phyloP scores from a whole-genome alignment of 1,140 invertebrate genomes.

The Tyrophagus putrescentiae region DNA sequence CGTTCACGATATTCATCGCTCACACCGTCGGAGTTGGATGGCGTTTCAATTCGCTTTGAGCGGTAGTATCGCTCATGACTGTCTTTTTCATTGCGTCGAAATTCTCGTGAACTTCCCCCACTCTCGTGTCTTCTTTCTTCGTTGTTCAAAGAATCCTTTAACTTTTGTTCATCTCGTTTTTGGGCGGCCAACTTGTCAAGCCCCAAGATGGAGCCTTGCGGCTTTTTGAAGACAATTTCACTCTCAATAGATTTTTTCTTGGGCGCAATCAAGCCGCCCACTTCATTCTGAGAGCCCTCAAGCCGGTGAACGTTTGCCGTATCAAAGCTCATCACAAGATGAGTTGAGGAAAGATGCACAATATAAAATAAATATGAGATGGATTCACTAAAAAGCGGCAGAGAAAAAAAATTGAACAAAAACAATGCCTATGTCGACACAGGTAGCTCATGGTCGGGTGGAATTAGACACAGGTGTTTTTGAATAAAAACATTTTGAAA shows the following conservation, averaged over 20 bases:
- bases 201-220: constrained; percentile 34
- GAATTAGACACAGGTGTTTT: neutral
- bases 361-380: neutral
- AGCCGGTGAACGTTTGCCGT: constrained; percentile 22
- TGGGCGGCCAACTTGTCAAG: constrained; percentile 38
- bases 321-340: constrained; percentile 18
- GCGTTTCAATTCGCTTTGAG: constrained; percentile 63
- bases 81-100: constrained; percentile 24
- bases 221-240: constrained; percentile 24
- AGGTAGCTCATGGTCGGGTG: neutral
- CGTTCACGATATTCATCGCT: constrained; percentile 57
- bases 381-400: neutral
- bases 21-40: constrained; percentile 79
- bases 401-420: neutral
- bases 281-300: constrained; percentile 25
- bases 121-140: neutral
- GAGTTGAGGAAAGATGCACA: neutral
- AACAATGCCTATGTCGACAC: neutral
- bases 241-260: constrained; percentile 24
- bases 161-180: constrained; percentile 28
- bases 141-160: constrained; percentile 24
- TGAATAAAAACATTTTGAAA: neutral
- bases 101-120: constrained; percentile 14
- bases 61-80: constrained; percentile 33
- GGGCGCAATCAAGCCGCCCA: constrained; percentile 26